Conservation (phyloP, 2,797 vertebrate species). For the Danio aesculapii region DNA sequence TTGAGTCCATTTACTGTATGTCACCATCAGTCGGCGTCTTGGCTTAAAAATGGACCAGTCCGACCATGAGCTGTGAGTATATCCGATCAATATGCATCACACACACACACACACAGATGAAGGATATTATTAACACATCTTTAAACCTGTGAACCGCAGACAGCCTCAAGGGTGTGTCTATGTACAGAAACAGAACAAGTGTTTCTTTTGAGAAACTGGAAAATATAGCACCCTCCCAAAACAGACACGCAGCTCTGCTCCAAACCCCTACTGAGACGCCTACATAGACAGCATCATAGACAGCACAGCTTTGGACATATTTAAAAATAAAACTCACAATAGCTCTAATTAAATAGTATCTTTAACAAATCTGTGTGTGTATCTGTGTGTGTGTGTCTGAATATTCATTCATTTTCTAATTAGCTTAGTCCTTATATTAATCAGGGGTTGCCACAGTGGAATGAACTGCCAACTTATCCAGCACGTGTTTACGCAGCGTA, state of each 20-base stretch:
- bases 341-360: not conserved
- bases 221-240: slow-evolving; percentile 1
- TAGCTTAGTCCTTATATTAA: no score
- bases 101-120: slow-evolving; percentile 18
- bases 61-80: slow-evolving; percentile 44
- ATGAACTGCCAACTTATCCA: no score
- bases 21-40: slow-evolving; percentile 29
- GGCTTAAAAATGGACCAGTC: slow-evolving; percentile 49
- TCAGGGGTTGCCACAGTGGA: no score
- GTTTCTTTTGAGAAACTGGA: not conserved
- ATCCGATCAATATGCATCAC: slow-evolving; percentile 48
- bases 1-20: slow-evolving; percentile 34
- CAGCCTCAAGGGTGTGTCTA: slow-evolving; percentile 11
- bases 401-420: no score
- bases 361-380: slow-evolving; percentile 7
- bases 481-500: no score
- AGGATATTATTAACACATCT: slow-evolving; percentile 48
- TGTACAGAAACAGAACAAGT: slow-evolving; percentile 30
- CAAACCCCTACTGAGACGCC: not conserved
- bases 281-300: not conserved
- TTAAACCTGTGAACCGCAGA: slow-evolving; percentile 32
- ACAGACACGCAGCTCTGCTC: not conserved
- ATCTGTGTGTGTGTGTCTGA: not conserved
- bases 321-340: not conserved
- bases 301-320: not conserved